Evolutionary conservation across 2,113 vertebrate genomes (phyloP).

Genomic region (Leucopsar rothschildi): DNA sequence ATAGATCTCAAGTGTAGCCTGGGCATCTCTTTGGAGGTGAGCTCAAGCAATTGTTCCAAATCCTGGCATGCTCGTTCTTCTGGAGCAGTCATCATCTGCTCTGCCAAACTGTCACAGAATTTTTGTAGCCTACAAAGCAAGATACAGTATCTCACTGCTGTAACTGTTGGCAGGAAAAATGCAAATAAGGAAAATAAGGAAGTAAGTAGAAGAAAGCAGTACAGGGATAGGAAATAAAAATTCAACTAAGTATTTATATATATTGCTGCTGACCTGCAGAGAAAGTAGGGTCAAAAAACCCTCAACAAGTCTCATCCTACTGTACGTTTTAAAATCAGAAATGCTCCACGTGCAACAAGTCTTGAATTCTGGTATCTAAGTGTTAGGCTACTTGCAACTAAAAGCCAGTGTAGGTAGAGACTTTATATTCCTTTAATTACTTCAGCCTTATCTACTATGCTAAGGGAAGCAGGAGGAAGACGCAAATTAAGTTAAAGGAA

Average conservation of each 20-base stretch:
- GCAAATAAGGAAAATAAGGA: background rate
- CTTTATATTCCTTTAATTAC: background rate
- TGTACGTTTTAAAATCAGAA: background rate
- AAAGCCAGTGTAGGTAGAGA: background rate
- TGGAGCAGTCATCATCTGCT: background rate
- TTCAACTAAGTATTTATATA: background rate
- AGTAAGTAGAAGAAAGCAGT: background rate
- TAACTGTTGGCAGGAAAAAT: background rate
- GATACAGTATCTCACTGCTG: background rate
- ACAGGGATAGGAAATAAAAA: background rate
- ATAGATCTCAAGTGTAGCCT: accelerated
- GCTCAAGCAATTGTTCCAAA: background rate
- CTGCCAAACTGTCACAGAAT: background rate
- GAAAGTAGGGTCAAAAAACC: background rate
- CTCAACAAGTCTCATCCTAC: background rate
- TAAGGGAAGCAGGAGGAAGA: background rate
- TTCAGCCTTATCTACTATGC: background rate
- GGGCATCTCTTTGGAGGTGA: background rate
- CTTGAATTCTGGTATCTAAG: background rate
- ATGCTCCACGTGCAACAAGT: background rate
- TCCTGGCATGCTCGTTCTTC: background rate
- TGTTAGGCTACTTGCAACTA: background rate
- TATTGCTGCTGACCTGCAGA: background rate
- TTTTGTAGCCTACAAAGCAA: background rate
- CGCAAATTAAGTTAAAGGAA: background rate